Evolutionary conservation across 2,113 vertebrate genomes (phyloP).

Genomic region (Mirounga angustirostris): DNA sequence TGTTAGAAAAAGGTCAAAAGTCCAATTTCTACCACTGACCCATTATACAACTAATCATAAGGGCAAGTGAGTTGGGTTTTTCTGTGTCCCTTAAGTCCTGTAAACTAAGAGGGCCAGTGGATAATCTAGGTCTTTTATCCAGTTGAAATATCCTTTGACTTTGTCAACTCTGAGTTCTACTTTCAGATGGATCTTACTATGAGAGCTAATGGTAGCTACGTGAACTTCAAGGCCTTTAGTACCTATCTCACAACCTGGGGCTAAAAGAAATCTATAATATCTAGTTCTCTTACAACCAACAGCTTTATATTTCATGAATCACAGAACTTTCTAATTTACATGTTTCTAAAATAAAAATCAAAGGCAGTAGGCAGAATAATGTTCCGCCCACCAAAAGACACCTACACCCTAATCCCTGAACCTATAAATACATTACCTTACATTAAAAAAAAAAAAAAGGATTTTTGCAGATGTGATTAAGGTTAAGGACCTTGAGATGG

Average conservation of each 20-base stretch:
- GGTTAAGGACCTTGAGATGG: not conserved
- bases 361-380: not conserved
- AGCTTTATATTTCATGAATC: slow-evolving; percentile 22
- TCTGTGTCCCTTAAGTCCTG: not conserved
- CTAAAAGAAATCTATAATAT: not conserved
- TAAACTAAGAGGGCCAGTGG: not conserved
- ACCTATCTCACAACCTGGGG: not conserved
- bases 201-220: not conserved
- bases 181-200: not conserved
- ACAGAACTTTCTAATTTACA: slow-evolving; percentile 38
- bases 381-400: not conserved
- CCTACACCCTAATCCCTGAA: not conserved
- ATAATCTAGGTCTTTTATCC: not conserved
- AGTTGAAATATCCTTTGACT: not conserved
- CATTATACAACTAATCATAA: not conserved
- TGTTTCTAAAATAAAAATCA: slow-evolving; percentile 37
- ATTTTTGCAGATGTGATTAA: not conserved
- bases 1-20: not conserved
- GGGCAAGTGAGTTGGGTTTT: not conserved
- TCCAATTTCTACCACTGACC: not conserved
- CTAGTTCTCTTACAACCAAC: not conserved
- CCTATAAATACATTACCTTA: not conserved
- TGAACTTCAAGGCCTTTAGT: not conserved
- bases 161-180: not conserved
- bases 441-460: not conserved